Evolutionary conservation across 2,888 invertebrate species (phyloP), one percentile per base, ranked within the genome.

Genomic region (Resseliella maxima): DNA sequence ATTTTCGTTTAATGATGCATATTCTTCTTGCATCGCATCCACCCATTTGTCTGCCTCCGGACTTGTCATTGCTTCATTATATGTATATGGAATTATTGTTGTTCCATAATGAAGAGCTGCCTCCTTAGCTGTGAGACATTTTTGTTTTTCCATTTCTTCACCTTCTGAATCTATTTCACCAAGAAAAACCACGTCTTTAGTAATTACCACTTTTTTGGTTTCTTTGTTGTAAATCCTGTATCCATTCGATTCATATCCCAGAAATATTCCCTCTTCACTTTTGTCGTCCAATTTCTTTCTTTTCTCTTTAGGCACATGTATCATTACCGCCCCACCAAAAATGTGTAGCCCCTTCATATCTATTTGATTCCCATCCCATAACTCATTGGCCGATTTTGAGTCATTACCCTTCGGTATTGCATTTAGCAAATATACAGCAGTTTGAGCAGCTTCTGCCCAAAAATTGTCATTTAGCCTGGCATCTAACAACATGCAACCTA

Each of bases 1-100:
- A 85, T 88, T 88, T 86, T 88, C 87, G 31, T 88, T 87, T 21
- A 89, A 86, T 21, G 88, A 88, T 31, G 85, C 86, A 85, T 88
- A 54, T 54, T 54, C 54, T 18, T n/a, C n/a, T 18, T 54, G 18
- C 54, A 54, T 54, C n/a, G 54, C 54, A 3, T 54, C 54, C 54
- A n/a, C n/a, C 54, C 54, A 54, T 54, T 18, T 54, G 21, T 54
- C 54, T 3, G 54, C 54, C 5, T n/a, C 3, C 18, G 18, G 6
- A 54, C 18, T 3, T 6, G 21, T n/a, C n/a, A n/a, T n/a, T n/a
- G n/a, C n/a, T n/a, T n/a, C n/a, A n/a, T n/a, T n/a, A n/a, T n/a
- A n/a, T n/a, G n/a, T n/a, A n/a, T n/a, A n/a, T n/a, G n/a, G n/a
- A n/a, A 41, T 41, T 8, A 41, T 18, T 21, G n/a, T 54, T 54